Evolutionary conservation across 2,888 invertebrate species (phyloP), one percentile per base, ranked within the genome.

Genomic region (Agrochola circellaris): DNA sequence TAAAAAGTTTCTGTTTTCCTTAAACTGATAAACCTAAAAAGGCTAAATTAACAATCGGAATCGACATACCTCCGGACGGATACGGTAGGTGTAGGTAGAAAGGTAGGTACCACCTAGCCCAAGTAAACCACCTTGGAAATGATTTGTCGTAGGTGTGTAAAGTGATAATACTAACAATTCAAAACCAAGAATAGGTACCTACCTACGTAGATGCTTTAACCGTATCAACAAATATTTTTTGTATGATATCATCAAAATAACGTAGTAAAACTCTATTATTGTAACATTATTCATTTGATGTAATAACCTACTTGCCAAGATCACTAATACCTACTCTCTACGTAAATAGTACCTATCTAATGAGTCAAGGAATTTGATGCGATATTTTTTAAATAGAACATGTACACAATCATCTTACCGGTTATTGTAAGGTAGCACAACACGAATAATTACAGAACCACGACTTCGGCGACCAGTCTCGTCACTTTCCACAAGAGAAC

Each of bases 371-470:
- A 75, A 82, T 76, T 61, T 73, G 73, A 82, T 84, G 68, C 72
- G 68, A 69, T 77, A 72, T 81, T 83, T 89, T 87, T 88, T 86
- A 88, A 89, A 90, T 87, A 89, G 89, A 89, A 88, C 73, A 73
- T 76, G 84, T 68, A 38, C 54, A 38, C 38, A 56, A 88, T 82
- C 62, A 75, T 73, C 91, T 90, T 93, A 93, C 93, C 92, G 91
- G 92, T 92, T 71, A 75, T 51, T n/a, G 78, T 87, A 79, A 79
- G 79, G 79, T 83, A 80, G 82, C 86, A 84, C 79, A 83, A 84
- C 86, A 90, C 87, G 78, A 87, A 58, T 58, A 85, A 82, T 88
- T 83, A 77, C 45, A 56, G 62, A 83, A 86, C 68, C 45, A 84
- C 78, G 71, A 85, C 79, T 78, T 45, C 56, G 30, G 34, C 90